These are phyloP conservation scores for Andrena dorsata DNA, from an alignment of 2,888 invertebrate genomes.

Conservation along the genomic window DNA sequence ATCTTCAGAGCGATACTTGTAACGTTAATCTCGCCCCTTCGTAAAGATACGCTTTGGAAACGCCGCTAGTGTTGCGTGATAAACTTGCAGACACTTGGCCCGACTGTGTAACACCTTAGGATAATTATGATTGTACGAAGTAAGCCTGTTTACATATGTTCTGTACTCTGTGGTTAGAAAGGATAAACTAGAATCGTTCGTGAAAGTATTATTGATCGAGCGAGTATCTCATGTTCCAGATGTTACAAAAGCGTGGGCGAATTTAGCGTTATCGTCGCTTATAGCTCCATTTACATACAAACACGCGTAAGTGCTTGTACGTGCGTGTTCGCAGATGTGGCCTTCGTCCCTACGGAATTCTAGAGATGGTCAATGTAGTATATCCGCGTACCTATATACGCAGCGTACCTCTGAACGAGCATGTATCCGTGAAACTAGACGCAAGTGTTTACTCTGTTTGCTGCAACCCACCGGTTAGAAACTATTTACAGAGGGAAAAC, in stretches of 20 bases:
- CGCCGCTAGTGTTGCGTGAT: too few relatives aligned
- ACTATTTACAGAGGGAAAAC: constrained; percentile 32
- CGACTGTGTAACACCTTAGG: too few relatives aligned
- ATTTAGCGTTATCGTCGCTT: constrained; percentile 62
- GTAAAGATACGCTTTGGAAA: too few relatives aligned
- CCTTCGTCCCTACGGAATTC: constrained; percentile 56
- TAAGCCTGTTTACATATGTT: neutral
- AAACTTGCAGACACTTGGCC: too few relatives aligned
- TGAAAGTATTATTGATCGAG: constrained; percentile 30
- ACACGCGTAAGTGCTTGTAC: constrained; percentile 63
- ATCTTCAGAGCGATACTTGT: neutral
- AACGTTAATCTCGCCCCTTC: too few relatives aligned
- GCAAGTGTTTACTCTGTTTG: constrained; percentile 45
- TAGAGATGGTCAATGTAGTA: constrained; percentile 44
- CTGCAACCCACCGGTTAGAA: constrained; percentile 20
- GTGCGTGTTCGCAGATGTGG: constrained; percentile 61
- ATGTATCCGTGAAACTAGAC: constrained; percentile 47
- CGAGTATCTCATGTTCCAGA: constrained; percentile 44
- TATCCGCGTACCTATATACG: constrained; percentile 10
- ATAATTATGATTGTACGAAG: too few relatives aligned
- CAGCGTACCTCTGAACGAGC: constrained; percentile 7
- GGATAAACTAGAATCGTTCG: constrained; percentile 10
- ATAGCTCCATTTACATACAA: constrained; percentile 63
- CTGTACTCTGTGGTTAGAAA: neutral
- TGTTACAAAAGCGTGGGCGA: constrained; percentile 48